Conservation (phyloP, 1,140 invertebrate genomes). For the Pollicipes pollicipes region DNA sequence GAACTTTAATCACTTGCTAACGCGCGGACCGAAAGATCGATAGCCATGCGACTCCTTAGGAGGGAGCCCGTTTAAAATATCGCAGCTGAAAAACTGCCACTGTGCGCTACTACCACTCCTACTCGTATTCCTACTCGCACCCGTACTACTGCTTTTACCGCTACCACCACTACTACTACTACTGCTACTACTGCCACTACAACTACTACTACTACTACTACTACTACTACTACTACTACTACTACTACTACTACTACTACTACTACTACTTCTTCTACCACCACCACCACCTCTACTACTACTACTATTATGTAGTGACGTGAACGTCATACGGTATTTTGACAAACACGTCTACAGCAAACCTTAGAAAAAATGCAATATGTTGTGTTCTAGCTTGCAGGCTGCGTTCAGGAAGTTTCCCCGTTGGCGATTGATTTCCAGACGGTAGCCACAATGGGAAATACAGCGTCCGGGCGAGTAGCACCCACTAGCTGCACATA, state of each 20-base stretch:
- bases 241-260: conserved; percentile 12
- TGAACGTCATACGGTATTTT: neutral
- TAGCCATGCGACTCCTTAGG: conserved; percentile 3
- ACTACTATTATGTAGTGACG: conserved; percentile 7
- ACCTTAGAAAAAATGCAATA: neutral
- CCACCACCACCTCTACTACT: conserved; percentile 9
- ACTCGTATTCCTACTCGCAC: no score
- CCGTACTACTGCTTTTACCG: conserved; percentile 11
- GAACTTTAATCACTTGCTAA: no score
- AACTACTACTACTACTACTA: conserved; percentile 13
- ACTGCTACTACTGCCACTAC: conserved; percentile 12
- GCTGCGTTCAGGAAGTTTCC: no score
- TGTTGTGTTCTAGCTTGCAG: no score
- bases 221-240: conserved; percentile 15
- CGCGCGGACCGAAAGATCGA: no score
- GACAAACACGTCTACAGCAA: neutral
- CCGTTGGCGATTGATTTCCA: no score
- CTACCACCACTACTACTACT: conserved; percentile 7
- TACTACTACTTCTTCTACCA: conserved; percentile 10
- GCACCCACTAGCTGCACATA: no score
- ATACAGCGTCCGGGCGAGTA: no score
- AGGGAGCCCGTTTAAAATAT: no score
- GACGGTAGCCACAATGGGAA: no score
- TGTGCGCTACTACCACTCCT: conserved; percentile 7
- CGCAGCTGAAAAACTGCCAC: no score